Conservation (phyloP, 2,888 invertebrate species). For the Tenthredo amoena region DNA sequence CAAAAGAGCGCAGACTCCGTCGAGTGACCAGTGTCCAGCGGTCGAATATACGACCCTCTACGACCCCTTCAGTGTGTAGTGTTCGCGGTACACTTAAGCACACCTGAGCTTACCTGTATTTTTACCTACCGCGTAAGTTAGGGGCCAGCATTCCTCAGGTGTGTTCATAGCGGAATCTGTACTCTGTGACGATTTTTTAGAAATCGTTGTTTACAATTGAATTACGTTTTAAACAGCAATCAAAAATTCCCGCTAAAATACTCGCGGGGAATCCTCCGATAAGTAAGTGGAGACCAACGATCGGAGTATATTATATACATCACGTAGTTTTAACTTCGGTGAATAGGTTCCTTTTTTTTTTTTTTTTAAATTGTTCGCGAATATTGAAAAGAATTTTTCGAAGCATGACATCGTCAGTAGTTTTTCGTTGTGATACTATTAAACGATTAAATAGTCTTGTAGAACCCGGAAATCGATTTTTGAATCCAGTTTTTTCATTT, state of each 20-base stretch:
- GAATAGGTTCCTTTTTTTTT: too few species aligned
- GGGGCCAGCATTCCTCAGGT: neutral
- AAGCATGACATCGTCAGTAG: neutral
- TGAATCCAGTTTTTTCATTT: neutral
- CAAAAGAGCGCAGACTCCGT: conserved; percentile 33
- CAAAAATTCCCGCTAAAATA: conserved; percentile 48
- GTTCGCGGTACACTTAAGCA: conserved; percentile 14
- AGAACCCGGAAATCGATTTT: neutral
- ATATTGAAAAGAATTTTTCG: neutral
- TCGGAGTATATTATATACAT: neutral
- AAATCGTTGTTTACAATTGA: neutral
- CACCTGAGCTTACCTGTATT: conserved; percentile 20
- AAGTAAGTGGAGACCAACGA: conserved; percentile 15
- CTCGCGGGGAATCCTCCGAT: neutral
- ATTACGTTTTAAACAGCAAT: neutral
- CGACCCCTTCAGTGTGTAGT: conserved; percentile 21
- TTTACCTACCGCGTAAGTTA: neutral
- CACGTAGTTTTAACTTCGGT: neutral
- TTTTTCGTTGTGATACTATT: neutral
- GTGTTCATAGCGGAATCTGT: neutral
- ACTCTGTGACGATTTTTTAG: neutral
- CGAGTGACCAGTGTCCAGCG: conserved; percentile 44
- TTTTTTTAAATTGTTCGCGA: neutral
- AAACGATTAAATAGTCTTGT: neutral
- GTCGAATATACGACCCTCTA: conserved; percentile 24